A percentile compares a stretch with the other conserved stretches of the same genome.
phyloP scores from a whole-genome alignment of 37 sponge, comb jelly and placozoan species.

The Theonella swinhoei region DNA sequence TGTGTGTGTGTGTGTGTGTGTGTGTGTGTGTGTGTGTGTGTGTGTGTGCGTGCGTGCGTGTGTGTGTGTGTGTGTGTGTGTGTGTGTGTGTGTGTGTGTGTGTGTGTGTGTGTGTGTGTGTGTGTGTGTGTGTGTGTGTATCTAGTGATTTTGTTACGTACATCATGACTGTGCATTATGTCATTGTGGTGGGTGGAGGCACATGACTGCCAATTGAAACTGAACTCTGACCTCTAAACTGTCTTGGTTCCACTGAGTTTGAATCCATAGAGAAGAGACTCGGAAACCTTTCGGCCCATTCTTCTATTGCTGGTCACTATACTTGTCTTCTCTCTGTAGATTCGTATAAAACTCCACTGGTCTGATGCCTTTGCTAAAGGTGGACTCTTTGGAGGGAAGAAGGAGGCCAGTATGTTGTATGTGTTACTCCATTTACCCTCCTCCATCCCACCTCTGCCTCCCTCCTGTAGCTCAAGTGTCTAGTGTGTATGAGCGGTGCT shows the following conservation, averaged over 20 bases:
- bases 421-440: background rate
- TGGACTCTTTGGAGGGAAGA: constrained; percentile 63
- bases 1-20: constrained; percentile 14
- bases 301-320: constrained; percentile 3
- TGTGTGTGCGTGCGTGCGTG: constrained; percentile 41
- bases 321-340: constrained; percentile 54
- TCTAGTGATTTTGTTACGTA: no score
- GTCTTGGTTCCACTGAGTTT: no score
- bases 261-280: no score
- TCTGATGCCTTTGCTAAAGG: constrained; percentile 84
- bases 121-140: no score
- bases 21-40: constrained; percentile 33
- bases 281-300: background rate
- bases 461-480: constrained; percentile 70
- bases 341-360: constrained; percentile 94
- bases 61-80: no score
- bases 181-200: background rate
- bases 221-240: background rate
- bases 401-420: constrained; percentile 69
- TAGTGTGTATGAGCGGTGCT: constrained; percentile 81
- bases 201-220: background rate
- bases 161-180: background rate
- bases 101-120: no score
- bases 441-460: background rate
- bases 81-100: no score